Percentiles rank a stretch among this genome's conserved stretches.
These are phyloP conservation scores for Caenorhabditis afra DNA, from an alignment of 2,888 invertebrate species.

Conservation along the genomic window DNA sequence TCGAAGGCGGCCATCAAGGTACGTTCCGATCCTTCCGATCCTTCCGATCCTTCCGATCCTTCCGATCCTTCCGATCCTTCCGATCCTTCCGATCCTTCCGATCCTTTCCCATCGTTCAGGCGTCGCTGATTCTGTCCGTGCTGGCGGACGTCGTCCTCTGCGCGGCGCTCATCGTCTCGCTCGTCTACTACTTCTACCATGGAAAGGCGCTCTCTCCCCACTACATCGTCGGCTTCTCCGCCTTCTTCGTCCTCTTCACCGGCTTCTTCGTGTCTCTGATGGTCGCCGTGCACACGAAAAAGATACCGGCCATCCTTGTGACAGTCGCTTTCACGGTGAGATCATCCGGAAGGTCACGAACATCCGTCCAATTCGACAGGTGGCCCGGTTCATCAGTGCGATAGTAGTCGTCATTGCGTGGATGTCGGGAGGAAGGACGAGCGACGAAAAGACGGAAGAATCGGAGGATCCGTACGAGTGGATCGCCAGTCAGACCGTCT, in stretches of 20 bases:
- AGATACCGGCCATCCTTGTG: constrained; percentile 40
- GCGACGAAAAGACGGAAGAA: constrained; percentile 18
- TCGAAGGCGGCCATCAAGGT: no score
- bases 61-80: no score
- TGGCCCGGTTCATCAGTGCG: constrained; percentile 53
- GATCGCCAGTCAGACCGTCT: constrained; percentile 33
- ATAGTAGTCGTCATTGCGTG: constrained; percentile 53
- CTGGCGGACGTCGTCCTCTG: constrained; percentile 50
- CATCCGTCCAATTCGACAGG: constrained; percentile 13
- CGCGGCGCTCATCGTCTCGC: constrained; percentile 43
- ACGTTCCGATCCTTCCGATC: no score
- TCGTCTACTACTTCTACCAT: constrained; percentile 44
- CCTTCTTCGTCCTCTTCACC: constrained; percentile 53
- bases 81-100: no score
- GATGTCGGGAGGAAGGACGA: constrained; percentile 31
- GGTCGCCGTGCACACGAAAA: constrained; percentile 43
- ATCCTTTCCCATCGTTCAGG: no score
- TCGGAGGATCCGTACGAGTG: constrained; percentile 49
- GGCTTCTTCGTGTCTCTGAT: constrained; percentile 40
- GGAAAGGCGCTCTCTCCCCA: constrained; percentile 51
- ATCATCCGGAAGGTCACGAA: not conserved
- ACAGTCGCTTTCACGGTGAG: constrained; percentile 49
- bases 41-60: no score
- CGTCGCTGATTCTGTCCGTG: constrained; percentile 38
- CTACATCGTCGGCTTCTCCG: constrained; percentile 46